Conservation (phyloP, 2,113 vertebrate genomes). For the Onychostruthus taczanowskii region DNA sequence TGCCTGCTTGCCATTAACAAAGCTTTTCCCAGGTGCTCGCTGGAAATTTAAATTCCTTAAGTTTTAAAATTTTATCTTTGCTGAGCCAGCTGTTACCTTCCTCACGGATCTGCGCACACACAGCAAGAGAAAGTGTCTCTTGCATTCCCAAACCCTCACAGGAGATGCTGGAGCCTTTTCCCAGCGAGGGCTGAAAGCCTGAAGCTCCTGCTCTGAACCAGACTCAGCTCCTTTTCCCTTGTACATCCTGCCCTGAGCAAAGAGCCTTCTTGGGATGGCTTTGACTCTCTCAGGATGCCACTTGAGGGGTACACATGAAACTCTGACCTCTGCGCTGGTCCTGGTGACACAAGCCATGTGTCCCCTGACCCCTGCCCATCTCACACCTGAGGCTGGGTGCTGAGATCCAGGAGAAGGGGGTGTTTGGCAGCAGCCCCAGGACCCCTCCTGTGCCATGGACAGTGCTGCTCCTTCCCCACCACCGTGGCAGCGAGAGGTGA, state of each 20-base stretch:
- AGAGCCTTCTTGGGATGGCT: not conserved
- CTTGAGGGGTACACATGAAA: rapidly evolving
- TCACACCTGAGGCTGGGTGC: not conserved
- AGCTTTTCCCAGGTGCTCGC: not conserved
- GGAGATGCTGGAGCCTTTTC: not conserved
- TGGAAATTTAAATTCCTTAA: not conserved
- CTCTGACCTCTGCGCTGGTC: not conserved
- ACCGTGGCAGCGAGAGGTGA: not conserved
- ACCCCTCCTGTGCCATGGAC: not conserved
- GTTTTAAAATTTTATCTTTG: not conserved
- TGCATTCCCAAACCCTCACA: rapidly evolving
- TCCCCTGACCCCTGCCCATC: not conserved
- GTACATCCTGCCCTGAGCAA: not conserved
- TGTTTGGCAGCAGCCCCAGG: not conserved
- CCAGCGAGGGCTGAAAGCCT: rapidly evolving
- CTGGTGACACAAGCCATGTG: not conserved
- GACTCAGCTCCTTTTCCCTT: not conserved
- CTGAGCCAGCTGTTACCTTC: not conserved
- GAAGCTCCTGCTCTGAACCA: not conserved
- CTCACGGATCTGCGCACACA: not conserved
- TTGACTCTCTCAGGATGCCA: too few relatives aligned
- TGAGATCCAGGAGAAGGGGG: rapidly evolving
- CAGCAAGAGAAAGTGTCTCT: not conserved
- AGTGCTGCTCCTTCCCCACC: not conserved
- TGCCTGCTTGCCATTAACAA: not conserved